Evolutionary conservation across 2,797 vertebrate species (phyloP), one percentile per base, ranked within the genome.

Genomic region (Channa striata): DNA sequence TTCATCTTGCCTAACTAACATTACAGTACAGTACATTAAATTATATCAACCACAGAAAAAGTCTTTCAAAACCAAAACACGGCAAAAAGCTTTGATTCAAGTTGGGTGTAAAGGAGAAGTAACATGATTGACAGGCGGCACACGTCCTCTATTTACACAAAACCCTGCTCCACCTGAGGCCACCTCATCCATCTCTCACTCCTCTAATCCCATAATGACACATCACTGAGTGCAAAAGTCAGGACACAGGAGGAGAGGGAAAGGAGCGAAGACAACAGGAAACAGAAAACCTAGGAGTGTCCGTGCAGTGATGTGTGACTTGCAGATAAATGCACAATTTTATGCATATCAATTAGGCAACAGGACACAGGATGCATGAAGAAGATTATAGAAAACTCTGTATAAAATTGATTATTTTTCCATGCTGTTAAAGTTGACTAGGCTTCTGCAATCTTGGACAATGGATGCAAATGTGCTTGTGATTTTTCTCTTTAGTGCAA

Each of bases 171-270:
- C 68, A 87, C 72, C 64, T 76, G 57, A 65, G 75, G 75, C 66
- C 47, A 52, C 52, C 48, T 75, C 77, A 77, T 74, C 61, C n/a
- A 5, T 79, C 73, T 74, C 68, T 86, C 81, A 76, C 50, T 39
- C 36, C 47, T 11, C 63, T 89, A 87, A 89, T 84, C 85, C 74
- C 47, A 77, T 80, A 83, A 87, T 83, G 83, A 85, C 53, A 59
- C 69, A 72, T 60, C 68, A 62, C 23, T 58, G 67, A 88, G 71
- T 80, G 80, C 6, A 19, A 75, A 13, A 72, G 68, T 71, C 72
- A 65, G 39, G 61, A 71, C 36, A 69, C 37, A 46, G 37, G 37
- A 52, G 48, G 51, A 56, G 8, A 68, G 63, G 77, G 72, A 53
- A 21, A 52, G 25, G 17, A 48, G 33, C 23, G 19, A 48, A 44